These are phyloP conservation scores for Chironomus tentans DNA, from an alignment of 2,888 invertebrate genomes.

Conservation along the genomic window DNA sequence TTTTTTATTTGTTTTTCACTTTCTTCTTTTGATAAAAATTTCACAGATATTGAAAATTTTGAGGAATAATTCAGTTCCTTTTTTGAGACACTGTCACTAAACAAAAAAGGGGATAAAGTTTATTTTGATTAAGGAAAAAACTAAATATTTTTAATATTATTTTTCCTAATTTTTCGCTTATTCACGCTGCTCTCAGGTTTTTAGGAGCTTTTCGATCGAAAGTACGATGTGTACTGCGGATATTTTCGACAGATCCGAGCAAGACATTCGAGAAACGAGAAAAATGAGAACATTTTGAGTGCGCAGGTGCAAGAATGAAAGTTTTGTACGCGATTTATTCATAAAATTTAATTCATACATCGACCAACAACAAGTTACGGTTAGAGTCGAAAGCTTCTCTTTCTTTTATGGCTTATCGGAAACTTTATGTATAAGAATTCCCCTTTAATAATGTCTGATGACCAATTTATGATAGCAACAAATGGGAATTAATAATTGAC, in stretches of 20 bases:
- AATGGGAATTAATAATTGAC: too few relatives aligned
- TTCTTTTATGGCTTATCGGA: neutral
- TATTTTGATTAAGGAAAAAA: neutral
- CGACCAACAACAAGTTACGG: neutral
- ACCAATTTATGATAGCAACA: too few relatives aligned
- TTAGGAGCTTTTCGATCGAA: slow-evolving; percentile 18
- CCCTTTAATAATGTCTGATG: too few relatives aligned
- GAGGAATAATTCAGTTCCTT: neutral
- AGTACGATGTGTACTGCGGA: slow-evolving; percentile 24
- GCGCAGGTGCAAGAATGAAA: slow-evolving; percentile 3
- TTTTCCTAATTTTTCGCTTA: neutral
- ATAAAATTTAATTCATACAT: slow-evolving; percentile 4
- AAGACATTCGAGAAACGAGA: neutral
- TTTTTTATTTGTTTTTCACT: too few relatives aligned
- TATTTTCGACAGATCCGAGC: slow-evolving; percentile 2
- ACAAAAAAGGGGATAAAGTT: neutral
- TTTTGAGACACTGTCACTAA: neutral
- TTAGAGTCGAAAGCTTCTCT: neutral
- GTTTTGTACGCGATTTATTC: slow-evolving; percentile 3
- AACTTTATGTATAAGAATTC: too few relatives aligned
- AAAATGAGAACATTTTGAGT: neutral
- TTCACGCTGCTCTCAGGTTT: neutral
- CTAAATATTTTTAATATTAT: neutral
- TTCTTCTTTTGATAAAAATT: too few relatives aligned
- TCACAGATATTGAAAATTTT: neutral